Percentiles rank a stretch among this genome's conserved stretches.
These are phyloP conservation scores for Agelastica alni DNA, from an alignment of 2,888 invertebrate genomes.

Conservation along the genomic window DNA sequence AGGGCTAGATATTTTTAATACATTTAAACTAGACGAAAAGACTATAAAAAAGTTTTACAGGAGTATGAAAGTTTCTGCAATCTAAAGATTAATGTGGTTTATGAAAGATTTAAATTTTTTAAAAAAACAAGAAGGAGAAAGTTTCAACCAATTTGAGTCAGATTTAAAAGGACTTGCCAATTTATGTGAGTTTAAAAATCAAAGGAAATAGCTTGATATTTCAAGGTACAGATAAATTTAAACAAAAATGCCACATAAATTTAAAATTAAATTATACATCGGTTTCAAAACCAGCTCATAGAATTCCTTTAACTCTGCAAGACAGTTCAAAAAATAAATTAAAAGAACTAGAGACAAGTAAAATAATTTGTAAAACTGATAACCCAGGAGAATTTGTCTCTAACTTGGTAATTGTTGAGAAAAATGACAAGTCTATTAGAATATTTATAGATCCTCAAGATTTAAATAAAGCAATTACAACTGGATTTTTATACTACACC, in stretches of 20 bases:
- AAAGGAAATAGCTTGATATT: no score
- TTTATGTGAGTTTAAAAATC: not conserved
- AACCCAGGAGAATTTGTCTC: not conserved
- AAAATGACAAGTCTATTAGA: not conserved
- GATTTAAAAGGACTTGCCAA: not conserved
- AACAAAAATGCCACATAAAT: not conserved
- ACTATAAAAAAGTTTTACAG: not conserved
- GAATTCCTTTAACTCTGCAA: no score
- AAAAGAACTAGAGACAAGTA: not conserved
- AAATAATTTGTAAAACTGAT: not conserved
- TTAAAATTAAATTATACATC: not conserved
- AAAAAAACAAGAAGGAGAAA: no score
- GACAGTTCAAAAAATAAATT: not conserved
- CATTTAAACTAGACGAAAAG: no score
- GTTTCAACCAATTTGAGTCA: not conserved
- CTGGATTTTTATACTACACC: not conserved
- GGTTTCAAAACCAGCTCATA: not conserved
- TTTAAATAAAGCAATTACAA: not conserved
- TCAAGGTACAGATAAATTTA: not conserved
- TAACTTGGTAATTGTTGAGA: not conserved
- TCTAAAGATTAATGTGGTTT: not conserved
- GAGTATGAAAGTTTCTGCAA: not conserved
- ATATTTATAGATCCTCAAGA: not conserved
- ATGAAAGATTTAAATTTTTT: no score
- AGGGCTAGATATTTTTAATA: no score